phyloP scores from a whole-genome alignment of 2,797 vertebrate species.

The Kryptopterus vitreolus region DNA sequence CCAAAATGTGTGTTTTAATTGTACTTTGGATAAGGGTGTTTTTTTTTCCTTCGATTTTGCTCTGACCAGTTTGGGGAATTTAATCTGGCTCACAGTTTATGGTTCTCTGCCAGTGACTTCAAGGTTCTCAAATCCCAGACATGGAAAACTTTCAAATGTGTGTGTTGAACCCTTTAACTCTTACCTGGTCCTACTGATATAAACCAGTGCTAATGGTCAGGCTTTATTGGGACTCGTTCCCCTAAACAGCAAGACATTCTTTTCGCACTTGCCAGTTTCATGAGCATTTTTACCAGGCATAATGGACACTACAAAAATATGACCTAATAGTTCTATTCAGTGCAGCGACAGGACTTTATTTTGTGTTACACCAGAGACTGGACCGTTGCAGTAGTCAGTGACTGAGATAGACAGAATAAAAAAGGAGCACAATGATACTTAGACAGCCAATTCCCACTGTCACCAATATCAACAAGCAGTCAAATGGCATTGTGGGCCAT shows the following conservation, averaged over 20 bases:
- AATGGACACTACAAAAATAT: background rate
- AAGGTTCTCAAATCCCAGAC: conserved; percentile 2
- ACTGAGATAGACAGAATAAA: background rate
- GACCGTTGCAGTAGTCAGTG: background rate
- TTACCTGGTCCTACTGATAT: background rate
- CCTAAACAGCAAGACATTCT: background rate
- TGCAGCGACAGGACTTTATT: background rate
- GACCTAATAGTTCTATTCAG: too few species aligned
- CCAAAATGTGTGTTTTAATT: too few species aligned
- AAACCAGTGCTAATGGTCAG: background rate
- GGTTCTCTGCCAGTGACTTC: conserved; percentile 3
- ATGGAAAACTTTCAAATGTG: background rate
- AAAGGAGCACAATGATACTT: background rate
- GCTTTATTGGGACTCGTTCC: background rate
- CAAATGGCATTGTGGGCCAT: background rate
- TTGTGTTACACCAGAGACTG: background rate
- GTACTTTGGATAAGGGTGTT: background rate
- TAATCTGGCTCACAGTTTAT: background rate
- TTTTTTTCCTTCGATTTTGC: background rate
- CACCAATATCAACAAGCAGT: background rate
- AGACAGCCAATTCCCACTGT: too few species aligned
- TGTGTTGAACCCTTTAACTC: background rate
- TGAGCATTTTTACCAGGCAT: background rate
- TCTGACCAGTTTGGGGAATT: conserved; percentile 1
- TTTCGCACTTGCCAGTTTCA: background rate